Base-by-base conservation (phyloP, 2,113 vertebrate genomes). In the Carassius auratus region DNA sequence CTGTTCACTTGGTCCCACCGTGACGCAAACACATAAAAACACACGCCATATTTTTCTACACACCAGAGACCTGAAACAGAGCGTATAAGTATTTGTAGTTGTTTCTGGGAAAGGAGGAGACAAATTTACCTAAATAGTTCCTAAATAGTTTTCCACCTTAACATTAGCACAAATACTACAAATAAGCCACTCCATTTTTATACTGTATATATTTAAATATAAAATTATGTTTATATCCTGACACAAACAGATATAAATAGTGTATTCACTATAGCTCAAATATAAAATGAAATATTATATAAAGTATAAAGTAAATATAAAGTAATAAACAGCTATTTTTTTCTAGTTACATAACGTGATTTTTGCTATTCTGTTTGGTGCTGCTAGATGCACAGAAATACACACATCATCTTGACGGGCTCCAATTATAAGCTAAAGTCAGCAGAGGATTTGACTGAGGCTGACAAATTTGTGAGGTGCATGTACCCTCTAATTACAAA, bases 351-450 rank as follows among this genome's bases (percentile, higher is more conserved):
- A 55, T 55, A 55, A 55, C 52, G 52, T 55, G 17, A 73, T 73
- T 78, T 59, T 62, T 62, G 57, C 55, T 48, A 26, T 30, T 23
- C 19, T 30, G 62, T 66, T 81, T 66, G 7, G n/a, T 68, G 38
- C 36, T 62, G 13, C 12, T 61, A 17, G 59, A 8, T 45, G 12
- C n/a, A 52, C 17, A 69, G 36, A 76, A 74, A 84, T 50, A 82
- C 55, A 8, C 19, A 21, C 85, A 33, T 68, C 79, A 84, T 59
- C 4, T 30, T 68, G 17, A 81, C 1, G n/a, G 42, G 14, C 64
- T 33, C 14, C 61, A 81, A 81, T 68, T 68, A 68, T 66, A 50
- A 52, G 79, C 38, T 64, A 62, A 79, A 64, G 36, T 80, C 59
- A 64, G 57, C 59, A 48, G 59, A 66, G 57, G 57, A 79, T 61